These are phyloP conservation scores for Latrodectus geometricus DNA, from an alignment of 1,140 invertebrate species.

Conservation along the genomic window DNA sequence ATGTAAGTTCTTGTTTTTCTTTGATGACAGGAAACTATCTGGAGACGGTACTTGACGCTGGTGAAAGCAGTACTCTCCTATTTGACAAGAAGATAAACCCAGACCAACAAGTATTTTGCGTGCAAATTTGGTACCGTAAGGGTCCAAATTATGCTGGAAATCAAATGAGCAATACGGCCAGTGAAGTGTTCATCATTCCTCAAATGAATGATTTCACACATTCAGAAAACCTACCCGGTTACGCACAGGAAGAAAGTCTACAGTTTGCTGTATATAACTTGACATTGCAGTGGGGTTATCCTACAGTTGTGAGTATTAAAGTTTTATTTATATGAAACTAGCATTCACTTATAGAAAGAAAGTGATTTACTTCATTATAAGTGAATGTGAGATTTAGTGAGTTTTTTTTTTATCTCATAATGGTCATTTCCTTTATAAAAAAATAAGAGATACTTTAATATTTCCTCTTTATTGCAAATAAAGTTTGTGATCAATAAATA, in stretches of 20 bases:
- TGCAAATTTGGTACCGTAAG: slow-evolving; percentile 27
- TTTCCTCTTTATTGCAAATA: too few relatives aligned
- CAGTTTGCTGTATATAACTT: slow-evolving; percentile 19
- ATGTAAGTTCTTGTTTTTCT: background rate
- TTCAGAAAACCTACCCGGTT: background rate
- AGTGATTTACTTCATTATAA: background rate
- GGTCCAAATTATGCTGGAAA: slow-evolving; percentile 11
- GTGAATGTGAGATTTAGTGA: too few relatives aligned
- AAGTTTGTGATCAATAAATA: too few relatives aligned
- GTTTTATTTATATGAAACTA: too few relatives aligned
- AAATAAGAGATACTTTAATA: too few relatives aligned
- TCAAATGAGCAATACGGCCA: background rate
- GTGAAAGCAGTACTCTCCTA: slow-evolving; percentile 12
- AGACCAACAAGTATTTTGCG: background rate
- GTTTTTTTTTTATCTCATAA: too few relatives aligned
- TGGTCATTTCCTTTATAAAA: too few relatives aligned
- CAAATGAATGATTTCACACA: background rate
- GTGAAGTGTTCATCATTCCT: slow-evolving; percentile 5
- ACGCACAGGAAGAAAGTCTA: background rate
- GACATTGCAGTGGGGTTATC: background rate
- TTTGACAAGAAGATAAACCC: slow-evolving; percentile 10
- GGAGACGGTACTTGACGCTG: slow-evolving; percentile 8
- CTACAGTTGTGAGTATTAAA: background rate
- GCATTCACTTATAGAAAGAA: too few relatives aligned
- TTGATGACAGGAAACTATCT: slow-evolving; percentile 32